Conservation (phyloP, 2,113 vertebrate species). For the Myanophis thanlyinensis region DNA sequence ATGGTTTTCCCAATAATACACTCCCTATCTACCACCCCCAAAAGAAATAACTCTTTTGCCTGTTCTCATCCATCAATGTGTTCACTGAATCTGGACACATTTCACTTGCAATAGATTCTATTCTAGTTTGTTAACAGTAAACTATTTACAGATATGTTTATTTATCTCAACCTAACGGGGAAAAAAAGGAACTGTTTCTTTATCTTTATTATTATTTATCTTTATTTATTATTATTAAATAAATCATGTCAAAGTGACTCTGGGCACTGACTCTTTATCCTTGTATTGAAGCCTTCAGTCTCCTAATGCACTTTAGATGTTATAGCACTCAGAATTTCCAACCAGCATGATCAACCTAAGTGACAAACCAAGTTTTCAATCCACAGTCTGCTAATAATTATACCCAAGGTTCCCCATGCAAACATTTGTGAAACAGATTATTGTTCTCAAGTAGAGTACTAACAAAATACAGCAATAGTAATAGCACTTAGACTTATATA, state of each 20-base stretch:
- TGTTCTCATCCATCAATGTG: background rate
- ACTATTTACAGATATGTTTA: too few relatives aligned
- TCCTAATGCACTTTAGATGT: background rate
- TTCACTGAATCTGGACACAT: background rate
- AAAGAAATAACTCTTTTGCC: background rate
- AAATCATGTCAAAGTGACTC: background rate
- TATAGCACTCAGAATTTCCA: background rate
- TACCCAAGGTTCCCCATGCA: background rate
- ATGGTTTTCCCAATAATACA: background rate
- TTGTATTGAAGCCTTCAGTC: background rate
- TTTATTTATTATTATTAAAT: background rate
- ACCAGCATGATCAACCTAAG: background rate
- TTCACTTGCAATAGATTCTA: background rate
- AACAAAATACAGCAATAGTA: background rate
- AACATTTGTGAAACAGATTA: background rate
- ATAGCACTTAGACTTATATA: background rate
- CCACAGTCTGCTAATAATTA: background rate
- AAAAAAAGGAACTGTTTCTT: background rate
- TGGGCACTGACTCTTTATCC: background rate
- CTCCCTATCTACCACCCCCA: accelerated
- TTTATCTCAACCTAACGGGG: background rate
- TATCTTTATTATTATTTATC: background rate
- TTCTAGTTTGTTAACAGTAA: background rate
- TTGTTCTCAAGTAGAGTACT: background rate
- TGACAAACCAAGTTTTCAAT: background rate